These are phyloP conservation scores for Drosophila dives DNA, from an alignment of 2,888 invertebrate genomes.

Conservation along the genomic window DNA sequence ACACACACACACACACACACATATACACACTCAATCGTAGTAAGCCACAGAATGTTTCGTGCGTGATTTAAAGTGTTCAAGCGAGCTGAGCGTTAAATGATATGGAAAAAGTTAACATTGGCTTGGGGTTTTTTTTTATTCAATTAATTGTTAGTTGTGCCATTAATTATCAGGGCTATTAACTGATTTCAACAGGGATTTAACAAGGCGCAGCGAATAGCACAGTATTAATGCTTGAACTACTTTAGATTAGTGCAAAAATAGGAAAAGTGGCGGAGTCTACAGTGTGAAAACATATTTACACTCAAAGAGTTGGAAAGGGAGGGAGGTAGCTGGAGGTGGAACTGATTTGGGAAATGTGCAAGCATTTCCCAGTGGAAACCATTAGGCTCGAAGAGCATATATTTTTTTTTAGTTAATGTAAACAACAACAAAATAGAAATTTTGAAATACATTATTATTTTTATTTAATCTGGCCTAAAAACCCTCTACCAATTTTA, in stretches of 20 bases:
- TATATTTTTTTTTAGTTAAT: not conserved
- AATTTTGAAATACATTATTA: no score
- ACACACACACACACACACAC: not conserved
- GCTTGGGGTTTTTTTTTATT: not conserved
- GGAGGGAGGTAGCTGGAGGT: not conserved
- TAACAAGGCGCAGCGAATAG: not conserved
- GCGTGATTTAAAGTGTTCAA: slow-evolving; percentile 22
- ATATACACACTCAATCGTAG: not conserved
- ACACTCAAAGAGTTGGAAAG: not conserved
- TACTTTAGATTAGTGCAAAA: not conserved
- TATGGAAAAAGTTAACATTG: slow-evolving; percentile 28
- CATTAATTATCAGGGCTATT: slow-evolving; percentile 8
- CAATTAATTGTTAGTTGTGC: slow-evolving; percentile 14
- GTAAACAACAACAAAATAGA: not conserved
- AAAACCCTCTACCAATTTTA: no score
- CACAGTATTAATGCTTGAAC: not conserved
- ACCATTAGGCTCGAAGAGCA: not conserved
- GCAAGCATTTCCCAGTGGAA: not conserved
- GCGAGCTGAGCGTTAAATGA: slow-evolving; percentile 24
- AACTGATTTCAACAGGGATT: slow-evolving; percentile 2
- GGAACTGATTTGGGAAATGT: not conserved
- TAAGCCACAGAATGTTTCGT: slow-evolving; percentile 25
- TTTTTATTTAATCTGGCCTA: no score
- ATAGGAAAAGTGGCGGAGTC: not conserved
- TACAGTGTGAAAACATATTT: not conserved